Evolutionary conservation across 2,888 invertebrate species (phyloP).

Genomic region (Patella ulyssiponensis): DNA sequence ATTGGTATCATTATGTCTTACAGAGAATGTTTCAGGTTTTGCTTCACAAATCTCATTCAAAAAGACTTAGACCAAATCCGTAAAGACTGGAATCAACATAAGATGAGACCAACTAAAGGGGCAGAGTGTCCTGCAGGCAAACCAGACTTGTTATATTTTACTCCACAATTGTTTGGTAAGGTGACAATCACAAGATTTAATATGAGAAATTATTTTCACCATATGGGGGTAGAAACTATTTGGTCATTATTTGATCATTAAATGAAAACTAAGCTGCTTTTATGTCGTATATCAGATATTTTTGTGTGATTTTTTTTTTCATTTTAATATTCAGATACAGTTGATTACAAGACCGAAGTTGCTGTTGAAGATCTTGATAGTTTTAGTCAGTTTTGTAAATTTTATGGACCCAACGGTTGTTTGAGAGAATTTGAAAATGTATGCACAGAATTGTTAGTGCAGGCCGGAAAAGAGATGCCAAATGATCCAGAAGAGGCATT

Average conservation of each 20-base stretch:
- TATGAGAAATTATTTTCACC: no score
- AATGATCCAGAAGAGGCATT: background rate
- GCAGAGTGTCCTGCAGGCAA: background rate
- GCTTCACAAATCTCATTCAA: background rate
- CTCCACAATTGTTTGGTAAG: background rate
- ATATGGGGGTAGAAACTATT: no score
- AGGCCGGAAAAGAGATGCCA: background rate
- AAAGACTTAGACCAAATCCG: background rate
- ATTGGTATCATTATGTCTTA: background rate
- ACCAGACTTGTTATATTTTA: background rate
- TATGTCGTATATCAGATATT: no score
- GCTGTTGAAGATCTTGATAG: background rate
- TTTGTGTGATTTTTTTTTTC: background rate
- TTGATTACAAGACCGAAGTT: background rate
- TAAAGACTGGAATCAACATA: background rate
- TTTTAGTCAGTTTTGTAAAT: background rate
- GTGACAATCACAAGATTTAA: no score
- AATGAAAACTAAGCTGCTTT: no score
- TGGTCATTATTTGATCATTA: no score
- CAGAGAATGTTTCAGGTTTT: background rate
- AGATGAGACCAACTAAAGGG: background rate
- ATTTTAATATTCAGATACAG: background rate
- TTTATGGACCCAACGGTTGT: background rate
- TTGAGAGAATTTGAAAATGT: background rate
- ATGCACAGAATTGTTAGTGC: background rate